Evolutionary conservation across 1,140 invertebrate genomes (phyloP), one percentile per base, ranked within the genome.

Genomic region (Mamestra configurata): DNA sequence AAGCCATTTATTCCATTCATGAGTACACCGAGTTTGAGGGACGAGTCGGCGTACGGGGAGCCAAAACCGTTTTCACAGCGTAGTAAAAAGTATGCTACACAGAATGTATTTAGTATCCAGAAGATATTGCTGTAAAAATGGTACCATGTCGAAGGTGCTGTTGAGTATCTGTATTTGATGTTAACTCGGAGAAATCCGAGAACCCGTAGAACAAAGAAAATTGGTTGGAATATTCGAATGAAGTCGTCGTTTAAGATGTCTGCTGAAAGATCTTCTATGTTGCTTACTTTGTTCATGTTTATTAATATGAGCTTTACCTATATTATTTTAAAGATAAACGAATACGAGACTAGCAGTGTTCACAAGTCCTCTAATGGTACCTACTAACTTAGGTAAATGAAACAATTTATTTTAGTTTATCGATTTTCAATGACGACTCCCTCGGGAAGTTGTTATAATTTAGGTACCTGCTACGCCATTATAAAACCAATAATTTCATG

Each of bases 171-270:
- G 61, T 88, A 80, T 53, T 88, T 77, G 8, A 90, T 77, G 20
- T 85, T 57, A 0, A 90, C 83, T 35, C 82, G 79, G 18, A 83
- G 46, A 0, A 82, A 78, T 2, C 89, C 90, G 0, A 88, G 31
- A 43, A 83, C 0, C 6, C 27, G 79, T 73, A 88, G 84, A 3
- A 87, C 7, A 35, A 79, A 61, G 64, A 85, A 80, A 10, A 88
- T 73, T 0, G 82, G 80, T 72, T 72, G 57, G 53, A 91, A 90
- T 64, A 88, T 79, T 59, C 77, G 55, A 1, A 85, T 66, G 49
- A 89, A 91, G 37, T 91, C 86, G n/a, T 88, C 84, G 27, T 89
- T 84, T 31, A 91, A 66, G 15, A 88, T 84, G 73, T 91, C 88
- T 4, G 61, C 75, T 0, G 84, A 83, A 0, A 90, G 66, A 0